These are phyloP conservation scores for Luidia sarsii DNA, from an alignment of 53 echinoderm and acorn worm genomes.

Conservation along the genomic window DNA sequence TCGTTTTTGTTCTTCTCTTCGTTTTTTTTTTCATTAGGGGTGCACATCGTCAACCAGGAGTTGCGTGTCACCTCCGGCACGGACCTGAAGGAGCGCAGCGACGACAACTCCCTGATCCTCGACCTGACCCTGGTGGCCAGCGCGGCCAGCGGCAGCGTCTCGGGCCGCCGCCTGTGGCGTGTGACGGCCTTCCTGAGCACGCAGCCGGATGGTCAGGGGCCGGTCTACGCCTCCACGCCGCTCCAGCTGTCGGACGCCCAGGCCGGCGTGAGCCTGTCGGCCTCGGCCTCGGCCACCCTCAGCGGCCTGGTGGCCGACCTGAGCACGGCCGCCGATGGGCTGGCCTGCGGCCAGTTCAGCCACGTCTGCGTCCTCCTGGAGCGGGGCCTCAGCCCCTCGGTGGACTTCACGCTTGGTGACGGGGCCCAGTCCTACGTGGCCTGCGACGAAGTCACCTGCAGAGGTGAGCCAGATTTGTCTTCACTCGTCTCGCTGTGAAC, in stretches of 20 bases:
- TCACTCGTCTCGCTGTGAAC: too few species aligned
- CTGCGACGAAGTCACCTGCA: constrained; percentile 61
- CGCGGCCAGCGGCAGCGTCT: constrained; percentile 61
- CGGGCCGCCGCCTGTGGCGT: constrained; percentile 61
- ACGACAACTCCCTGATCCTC: constrained; percentile 49
- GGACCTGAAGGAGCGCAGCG: constrained; percentile 38
- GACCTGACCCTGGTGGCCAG: constrained; percentile 66
- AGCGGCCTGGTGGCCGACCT: constrained; percentile 14
- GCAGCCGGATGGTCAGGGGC: constrained; percentile 68
- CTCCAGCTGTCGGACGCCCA: constrained; percentile 46
- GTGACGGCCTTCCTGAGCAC: constrained; percentile 64
- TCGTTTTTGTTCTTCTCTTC: too few species aligned
- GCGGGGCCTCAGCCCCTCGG: constrained; percentile 20
- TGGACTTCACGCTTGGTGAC: constrained; percentile 27
- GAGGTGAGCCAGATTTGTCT: constrained; percentile 61
- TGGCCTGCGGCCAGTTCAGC: constrained; percentile 51
- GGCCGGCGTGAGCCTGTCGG: constrained; percentile 2
- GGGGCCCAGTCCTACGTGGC: constrained; percentile 25
- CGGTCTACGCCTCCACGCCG: constrained; percentile 3
- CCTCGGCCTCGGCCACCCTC: constrained; percentile 37
- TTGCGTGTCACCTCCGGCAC: constrained; percentile 4
- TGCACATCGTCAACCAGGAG: constrained; percentile 42
- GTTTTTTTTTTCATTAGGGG: constrained; percentile 44
- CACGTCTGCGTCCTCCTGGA: constrained; percentile 71
- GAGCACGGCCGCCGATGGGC: constrained; percentile 31